Conservation (phyloP, 2,113 vertebrate genomes). For the Mobula hypostoma region DNA sequence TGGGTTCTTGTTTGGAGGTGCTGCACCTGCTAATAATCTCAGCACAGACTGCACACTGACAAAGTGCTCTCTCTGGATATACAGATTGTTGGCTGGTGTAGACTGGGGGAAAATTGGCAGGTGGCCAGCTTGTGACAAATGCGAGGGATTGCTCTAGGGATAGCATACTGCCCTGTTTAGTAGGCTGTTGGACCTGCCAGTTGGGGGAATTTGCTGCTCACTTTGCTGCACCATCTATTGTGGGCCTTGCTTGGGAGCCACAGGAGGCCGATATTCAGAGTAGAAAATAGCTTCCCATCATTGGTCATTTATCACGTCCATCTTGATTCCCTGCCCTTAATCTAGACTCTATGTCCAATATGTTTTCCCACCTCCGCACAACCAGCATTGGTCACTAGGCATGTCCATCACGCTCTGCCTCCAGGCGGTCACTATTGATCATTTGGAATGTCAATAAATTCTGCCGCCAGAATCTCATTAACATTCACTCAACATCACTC, state of each 20-base stretch:
- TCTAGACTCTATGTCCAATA: neutral
- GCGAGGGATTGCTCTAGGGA: neutral
- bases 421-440: too few species aligned
- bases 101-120: neutral
- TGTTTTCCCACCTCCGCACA: too few species aligned
- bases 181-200: too few species aligned
- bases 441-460: neutral
- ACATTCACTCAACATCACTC: too few species aligned
- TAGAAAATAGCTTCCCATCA: neutral
- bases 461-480: too few species aligned
- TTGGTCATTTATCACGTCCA: neutral
- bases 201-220: neutral
- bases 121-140: too few species aligned
- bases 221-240: neutral
- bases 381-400: neutral
- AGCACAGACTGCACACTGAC: neutral
- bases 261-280: too few species aligned
- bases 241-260: neutral
- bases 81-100: neutral
- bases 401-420: neutral
- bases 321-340: neutral
- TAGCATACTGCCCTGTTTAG: neutral
- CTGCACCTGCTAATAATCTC: neutral
- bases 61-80: neutral
- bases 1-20: neutral